Evolutionary conservation across 2,888 invertebrate genomes (phyloP), one percentile per base, ranked within the genome.

Genomic region (Tenthredo notha): DNA sequence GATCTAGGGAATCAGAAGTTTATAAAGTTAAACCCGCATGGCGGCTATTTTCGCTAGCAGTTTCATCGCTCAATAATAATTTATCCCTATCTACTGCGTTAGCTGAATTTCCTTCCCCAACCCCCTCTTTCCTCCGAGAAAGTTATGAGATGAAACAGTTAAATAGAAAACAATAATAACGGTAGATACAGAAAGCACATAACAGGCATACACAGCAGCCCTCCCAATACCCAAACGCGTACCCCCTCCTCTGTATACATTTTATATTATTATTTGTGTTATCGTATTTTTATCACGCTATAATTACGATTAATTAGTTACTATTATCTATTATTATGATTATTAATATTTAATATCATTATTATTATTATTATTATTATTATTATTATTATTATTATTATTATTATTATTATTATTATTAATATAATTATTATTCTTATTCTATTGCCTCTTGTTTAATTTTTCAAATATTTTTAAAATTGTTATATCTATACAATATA

Each of bases 1-100:
- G 92, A 92, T 92, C 89, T 92, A 91, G 90, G 86, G 88, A 92
- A 90, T 87, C 89, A 89, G 89, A 90, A 90, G 89, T 91, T 90
- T 91, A 90, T 37, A 78, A 37, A 78, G 58, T 70, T 37, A 43
- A 90, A 90, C 88, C 40, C 80, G 40, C 80, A 88, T 89, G 92
- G 90, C 90, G 89, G 91, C 91, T 91, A 90, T 87, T 84, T 87
- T 86, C 87, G 89, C 87, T 88, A 88, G 87, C 89, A 89, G 87
- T 91, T 91, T 91, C 89, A 87, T 91, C 91, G 91, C 90, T 89
- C 87, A 85, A 85, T 85, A 72, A 70, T 47, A 50, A 33, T n/a
- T 77, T 77, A 61, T 80, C 21, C 37, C 21, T 43, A 2, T 74
- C n/a, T n/a, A 12, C 18, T 33, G 18, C n/a, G 9, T 43, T 74